Conservation (phyloP, 2,888 invertebrate species). For the Caradrina kadenii region DNA sequence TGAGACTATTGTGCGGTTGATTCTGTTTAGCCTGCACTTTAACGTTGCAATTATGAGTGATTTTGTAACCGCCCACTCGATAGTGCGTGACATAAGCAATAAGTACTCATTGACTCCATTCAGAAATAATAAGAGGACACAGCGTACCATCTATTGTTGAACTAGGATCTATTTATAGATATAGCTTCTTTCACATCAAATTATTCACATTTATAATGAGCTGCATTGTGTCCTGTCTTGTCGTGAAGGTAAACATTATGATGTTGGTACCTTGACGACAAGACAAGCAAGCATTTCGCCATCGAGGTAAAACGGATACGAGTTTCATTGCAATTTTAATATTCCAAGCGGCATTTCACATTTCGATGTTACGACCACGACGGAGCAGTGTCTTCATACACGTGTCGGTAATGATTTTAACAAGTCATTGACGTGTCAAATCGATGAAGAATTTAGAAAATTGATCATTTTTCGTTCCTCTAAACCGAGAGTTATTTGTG, state of each 20-base stretch:
- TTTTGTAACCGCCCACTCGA: slow-evolving; percentile 49
- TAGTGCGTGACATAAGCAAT: slow-evolving; percentile 26
- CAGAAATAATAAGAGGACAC: slow-evolving; percentile 24
- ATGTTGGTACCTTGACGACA: neutral
- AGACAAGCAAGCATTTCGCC: slow-evolving; percentile 19
- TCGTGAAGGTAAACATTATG: slow-evolving; percentile 2
- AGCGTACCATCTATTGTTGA: slow-evolving; percentile 1
- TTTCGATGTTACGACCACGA: slow-evolving; percentile 25
- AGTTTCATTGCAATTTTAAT: slow-evolving; percentile 41
- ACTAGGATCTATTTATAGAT: slow-evolving; percentile 17
- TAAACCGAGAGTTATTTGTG: neutral
- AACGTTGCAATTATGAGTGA: slow-evolving; percentile 54
- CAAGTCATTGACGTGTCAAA: slow-evolving; percentile 1
- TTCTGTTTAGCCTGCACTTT: slow-evolving; percentile 59
- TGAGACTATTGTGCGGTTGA: slow-evolving; percentile 58
- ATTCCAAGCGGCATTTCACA: slow-evolving; percentile 46
- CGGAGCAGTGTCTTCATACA: slow-evolving; percentile 1
- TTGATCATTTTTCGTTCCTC: neutral
- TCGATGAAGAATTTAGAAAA: neutral
- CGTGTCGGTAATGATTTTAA: slow-evolving; percentile 6
- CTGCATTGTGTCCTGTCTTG: slow-evolving; percentile 16
- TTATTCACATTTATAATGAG: slow-evolving; percentile 16
- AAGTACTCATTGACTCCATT: slow-evolving; percentile 36
- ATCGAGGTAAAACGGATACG: slow-evolving; percentile 21
- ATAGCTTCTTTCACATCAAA: neutral